A percentile compares a stretch with the other conserved stretches of the same genome.
These are phyloP conservation scores for Prietella phreatophila DNA, from an alignment of 2,113 vertebrate genomes.

Conservation along the genomic window DNA sequence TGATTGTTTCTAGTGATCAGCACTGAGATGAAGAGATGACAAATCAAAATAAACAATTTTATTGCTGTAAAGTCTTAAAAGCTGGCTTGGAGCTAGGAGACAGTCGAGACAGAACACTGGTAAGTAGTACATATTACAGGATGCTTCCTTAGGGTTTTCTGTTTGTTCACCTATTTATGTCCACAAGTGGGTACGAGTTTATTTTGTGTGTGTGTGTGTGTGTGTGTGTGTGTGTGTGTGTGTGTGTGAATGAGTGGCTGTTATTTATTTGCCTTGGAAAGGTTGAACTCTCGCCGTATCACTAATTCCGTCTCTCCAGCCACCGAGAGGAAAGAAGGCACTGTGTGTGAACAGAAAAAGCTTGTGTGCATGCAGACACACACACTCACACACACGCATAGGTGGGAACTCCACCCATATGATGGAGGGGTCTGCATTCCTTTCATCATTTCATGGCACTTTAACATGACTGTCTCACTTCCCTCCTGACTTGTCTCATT, in stretches of 20 bases:
- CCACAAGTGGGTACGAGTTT: constrained; percentile 48
- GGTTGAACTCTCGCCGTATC: constrained; percentile 56
- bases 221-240: constrained; percentile 41
- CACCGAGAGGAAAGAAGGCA: constrained; percentile 49
- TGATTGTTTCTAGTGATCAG: neutral
- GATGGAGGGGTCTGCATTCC: constrained; percentile 33
- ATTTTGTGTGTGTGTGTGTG: constrained; percentile 53
- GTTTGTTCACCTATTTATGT: constrained; percentile 71
- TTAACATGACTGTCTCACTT: constrained; percentile 21
- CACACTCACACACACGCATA: constrained; percentile 43
- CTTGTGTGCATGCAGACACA: constrained; percentile 48
- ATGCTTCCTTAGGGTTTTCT: constrained; percentile 43
- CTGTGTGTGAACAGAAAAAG: constrained; percentile 51
- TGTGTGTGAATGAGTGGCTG: constrained; percentile 56
- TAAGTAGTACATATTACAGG: constrained; percentile 12
- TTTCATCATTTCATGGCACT: constrained; percentile 43
- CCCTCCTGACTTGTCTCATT: neutral
- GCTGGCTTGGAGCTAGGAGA: neutral
- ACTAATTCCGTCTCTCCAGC: constrained; percentile 62
- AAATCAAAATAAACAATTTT: neutral
- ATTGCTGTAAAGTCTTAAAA: neutral
- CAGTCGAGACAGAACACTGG: neutral
- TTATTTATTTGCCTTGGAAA: constrained; percentile 67
- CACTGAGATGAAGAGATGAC: neutral
- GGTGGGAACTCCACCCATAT: constrained; percentile 47